Percentiles rank a stretch among this genome's conserved stretches.
Conservation (phyloP, 2,113 vertebrate species). For the Oncorhynchus tshawytscha region DNA sequence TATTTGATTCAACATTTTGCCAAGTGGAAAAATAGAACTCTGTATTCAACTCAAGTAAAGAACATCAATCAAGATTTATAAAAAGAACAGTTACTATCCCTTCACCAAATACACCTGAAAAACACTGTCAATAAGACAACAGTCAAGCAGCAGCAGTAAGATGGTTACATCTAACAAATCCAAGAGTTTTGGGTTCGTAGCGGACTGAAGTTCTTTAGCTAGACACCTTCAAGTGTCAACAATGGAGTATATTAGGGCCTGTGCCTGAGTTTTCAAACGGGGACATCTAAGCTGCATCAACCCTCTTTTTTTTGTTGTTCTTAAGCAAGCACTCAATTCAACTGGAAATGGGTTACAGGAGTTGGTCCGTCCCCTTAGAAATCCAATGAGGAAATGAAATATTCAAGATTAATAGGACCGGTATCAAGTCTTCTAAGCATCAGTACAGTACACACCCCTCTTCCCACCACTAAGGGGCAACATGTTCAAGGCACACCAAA, state of each 20-base stretch:
- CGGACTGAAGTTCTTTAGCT: background rate
- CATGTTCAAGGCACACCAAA: constrained; percentile 59
- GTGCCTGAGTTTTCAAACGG: background rate
- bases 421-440: too few species aligned
- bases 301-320: too few species aligned
- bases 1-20: constrained; percentile 32
- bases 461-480: constrained; percentile 48
- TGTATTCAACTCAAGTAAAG: constrained; percentile 27
- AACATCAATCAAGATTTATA: constrained; percentile 1
- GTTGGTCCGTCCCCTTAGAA: too few species aligned
- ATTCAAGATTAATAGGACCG: too few species aligned
- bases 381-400: too few species aligned
- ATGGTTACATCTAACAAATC: background rate
- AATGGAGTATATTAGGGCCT: background rate
- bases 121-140: background rate
- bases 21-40: constrained; percentile 67
- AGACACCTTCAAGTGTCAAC: background rate
- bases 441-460: background rate
- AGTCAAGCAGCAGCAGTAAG: background rate
- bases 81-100: background rate
- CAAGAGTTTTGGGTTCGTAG: background rate
- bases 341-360: too few species aligned
- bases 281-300: background rate
- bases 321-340: too few species aligned
- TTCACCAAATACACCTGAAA: constrained; percentile 4